These are phyloP conservation scores for Scomberomorus guttatus DNA, from an alignment of 2,797 vertebrate genomes.

Conservation along the genomic window DNA sequence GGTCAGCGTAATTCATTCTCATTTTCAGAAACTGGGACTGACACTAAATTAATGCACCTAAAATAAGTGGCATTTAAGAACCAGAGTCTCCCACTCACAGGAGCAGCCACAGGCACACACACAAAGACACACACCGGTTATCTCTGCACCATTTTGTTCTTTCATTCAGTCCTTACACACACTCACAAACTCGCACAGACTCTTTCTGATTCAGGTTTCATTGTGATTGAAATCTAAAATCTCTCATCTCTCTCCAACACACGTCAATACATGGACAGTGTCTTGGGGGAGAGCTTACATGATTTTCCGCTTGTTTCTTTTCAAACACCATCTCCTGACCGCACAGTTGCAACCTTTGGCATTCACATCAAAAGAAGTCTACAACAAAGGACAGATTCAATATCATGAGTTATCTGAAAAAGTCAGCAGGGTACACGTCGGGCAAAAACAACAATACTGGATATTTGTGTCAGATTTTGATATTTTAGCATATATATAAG, in stretches of 20 bases:
- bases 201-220: constrained; percentile 31
- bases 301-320: constrained; percentile 40
- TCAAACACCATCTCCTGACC: constrained; percentile 26
- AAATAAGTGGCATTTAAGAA: constrained; percentile 71
- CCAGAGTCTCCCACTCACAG: constrained; percentile 36
- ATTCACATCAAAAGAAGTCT: constrained; percentile 50
- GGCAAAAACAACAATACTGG: background rate
- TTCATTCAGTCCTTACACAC: constrained; percentile 5
- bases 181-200: background rate
- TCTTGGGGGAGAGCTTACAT: constrained; percentile 35
- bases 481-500: background rate
- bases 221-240: constrained; percentile 40
- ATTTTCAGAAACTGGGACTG: constrained; percentile 69
- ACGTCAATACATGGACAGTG: constrained; percentile 6
- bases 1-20: constrained; percentile 78
- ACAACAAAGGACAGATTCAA: constrained; percentile 25
- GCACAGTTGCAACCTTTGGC: constrained; percentile 34
- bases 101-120: constrained; percentile 16
- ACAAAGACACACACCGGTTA: constrained; percentile 3
- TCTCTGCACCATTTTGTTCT: constrained; percentile 14
- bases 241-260: constrained; percentile 36
- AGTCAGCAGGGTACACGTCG: background rate
- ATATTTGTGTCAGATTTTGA: background rate
- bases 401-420: constrained; percentile 17
- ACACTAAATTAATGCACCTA: constrained; percentile 73